Evolutionary conservation across 2,888 invertebrate genomes (phyloP), one percentile per base, ranked within the genome.

Genomic region (Trachelus troglodyta): DNA sequence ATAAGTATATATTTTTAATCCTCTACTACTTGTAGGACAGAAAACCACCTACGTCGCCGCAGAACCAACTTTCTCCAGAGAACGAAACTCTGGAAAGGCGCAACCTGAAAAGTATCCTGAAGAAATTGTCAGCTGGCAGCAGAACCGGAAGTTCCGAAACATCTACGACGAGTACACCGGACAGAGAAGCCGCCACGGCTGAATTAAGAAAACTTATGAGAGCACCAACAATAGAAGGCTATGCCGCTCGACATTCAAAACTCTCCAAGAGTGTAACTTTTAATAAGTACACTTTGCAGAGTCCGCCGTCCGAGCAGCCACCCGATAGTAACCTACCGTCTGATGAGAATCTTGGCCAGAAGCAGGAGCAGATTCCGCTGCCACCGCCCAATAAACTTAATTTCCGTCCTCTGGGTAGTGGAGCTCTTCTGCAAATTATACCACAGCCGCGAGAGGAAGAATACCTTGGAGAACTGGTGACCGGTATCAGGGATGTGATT

Each of bases 231-330:
- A 93, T 97, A 85, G 97, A 97, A 93, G 97, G 97, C 80, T 97
- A 97, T 92, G 97, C 96, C 79, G 97, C 96, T 76, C 93, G 97
- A 89, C 97, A 97, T 92, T 96, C 96, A 82, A 97, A 97, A 92
- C 94, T 97, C 90, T 94, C 96, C 76, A 97, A 97, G 93, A 97
- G 97, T 92, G 97, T 97, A 82, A 97, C 97, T 81, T 97, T 97
- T 92, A 96, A 97, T 92, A 93, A 96, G 81, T 96, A 96, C 90
- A 97, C 97, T 77, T 93, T 97, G 89, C 96, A 96, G 84, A 97
- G 97, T 87, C 96, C 97, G 81, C 96, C 96, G 81, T 88, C 90
- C 84, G 90, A 90, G 83, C 85, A 88, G 81, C 83, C 84, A 34
- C 83, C 85, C 75, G 84, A 83, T 69, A 76, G 75, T 73, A 85